Base-by-base conservation (phyloP, 2,797 vertebrate genomes). In the Gallinago solitaria region DNA sequence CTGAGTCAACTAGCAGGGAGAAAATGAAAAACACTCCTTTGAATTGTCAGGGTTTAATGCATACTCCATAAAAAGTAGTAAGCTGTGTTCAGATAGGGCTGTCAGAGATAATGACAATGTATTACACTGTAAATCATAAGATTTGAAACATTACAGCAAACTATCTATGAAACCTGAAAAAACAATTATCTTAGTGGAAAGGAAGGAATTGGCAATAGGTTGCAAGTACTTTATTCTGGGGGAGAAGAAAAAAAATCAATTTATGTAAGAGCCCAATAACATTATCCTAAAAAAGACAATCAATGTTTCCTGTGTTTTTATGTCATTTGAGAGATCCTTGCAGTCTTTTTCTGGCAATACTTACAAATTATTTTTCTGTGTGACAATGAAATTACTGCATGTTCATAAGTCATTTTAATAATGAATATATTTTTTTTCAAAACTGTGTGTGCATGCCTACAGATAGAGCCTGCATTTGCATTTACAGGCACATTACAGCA, bases 171-270 rank as follows among this genome's bases (percentile, higher is more conserved):
- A 95, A 77, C 51, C 53, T 86, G 83, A 93, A 89, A 95, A 91
- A 88, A 57, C 81, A 94, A 97, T 93, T 96, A 95, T 95, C 95
- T 84, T 69, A 96, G 85, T 57, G 70, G 78, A 93, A 95, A 91
- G 47, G 59, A 85, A 90, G 71, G 59, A 90, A 84, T 11, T 90
- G 43, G 84, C 74, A 85, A 78, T 70, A 92, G 50, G 64, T 59
- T 94, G 20, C 45, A 63, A 90, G 68, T 85, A 67, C 56, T 89
- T 92, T 48, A 59, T 81, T 90, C 80, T 32, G 23, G 28, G 27
- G 45, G 11, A 86, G 45, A 71, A 63, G 37, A 47, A 77, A 89
- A 60, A 78, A 94, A 93, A 92, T 70, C 80, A 77, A 93, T 97
- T 94, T 94, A 89, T 78, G 15, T 81, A 86, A 93, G 28, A 95